Base-by-base conservation (phyloP, 2,797 vertebrate species). In the Coracias cyanogaster region DNA sequence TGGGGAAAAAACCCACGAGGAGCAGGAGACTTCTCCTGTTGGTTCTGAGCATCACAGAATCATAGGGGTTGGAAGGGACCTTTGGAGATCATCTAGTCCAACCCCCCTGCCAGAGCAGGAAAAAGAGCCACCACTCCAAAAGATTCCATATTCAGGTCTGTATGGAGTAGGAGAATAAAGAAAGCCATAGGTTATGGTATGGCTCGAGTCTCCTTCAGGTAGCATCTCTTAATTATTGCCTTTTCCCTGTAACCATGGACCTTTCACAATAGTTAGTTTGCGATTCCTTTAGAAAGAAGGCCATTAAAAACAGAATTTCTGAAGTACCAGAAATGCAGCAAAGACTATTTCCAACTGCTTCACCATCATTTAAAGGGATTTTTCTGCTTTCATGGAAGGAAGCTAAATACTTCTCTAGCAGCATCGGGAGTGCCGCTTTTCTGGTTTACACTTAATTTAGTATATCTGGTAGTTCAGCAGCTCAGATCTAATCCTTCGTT, bases 381-480 rank as follows among this genome's bases (percentile, higher is more conserved):
- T 79, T 19, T 70, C 35, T 73, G 21, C 73, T 89, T 91, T 77
- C 60, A 29, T 17, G 65, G 72, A 93, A 74, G 55, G n/a, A 76
- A 87, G 64, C 12, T 43, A 70, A 82, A 41, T 57, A 21, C 28
- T 85, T 91, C 51, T 88, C 21, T 7, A 80, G 51, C 26, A 83
- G 64, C 65, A 71, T 4, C 0, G 0, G 39, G 35, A 85, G 31
- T 0, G 0, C n/a, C 52, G 3, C 31, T 60, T 51, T 70, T 80
- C 82, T 95, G 66, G 35, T 45, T 77, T 81, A 26, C 5, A 13
- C 43, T 70, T 77, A 52, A 92, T 91, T 92, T 81, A 80, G 37
- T 51, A 7, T 57, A 57, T 66, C 78, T 93, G 81, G 51, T 69
- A 61, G 78, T 86, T 78, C 29, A 94, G 74, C 48, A 88, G 69